These are phyloP conservation scores for Ptychobarbus kaznakovi DNA, from an alignment of 2,797 vertebrate genomes.

Conservation along the genomic window DNA sequence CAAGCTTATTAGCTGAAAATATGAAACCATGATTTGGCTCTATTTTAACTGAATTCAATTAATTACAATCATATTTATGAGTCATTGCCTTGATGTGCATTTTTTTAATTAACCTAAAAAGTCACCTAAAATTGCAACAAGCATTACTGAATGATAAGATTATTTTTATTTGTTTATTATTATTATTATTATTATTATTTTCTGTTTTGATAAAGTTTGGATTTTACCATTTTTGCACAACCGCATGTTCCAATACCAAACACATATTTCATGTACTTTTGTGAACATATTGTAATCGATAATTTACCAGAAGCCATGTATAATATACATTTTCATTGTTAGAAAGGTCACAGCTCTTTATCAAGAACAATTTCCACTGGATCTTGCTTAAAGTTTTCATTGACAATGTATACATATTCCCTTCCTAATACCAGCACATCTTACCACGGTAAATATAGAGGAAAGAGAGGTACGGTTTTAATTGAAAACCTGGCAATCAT, in stretches of 20 bases:
- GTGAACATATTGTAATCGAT: not conserved
- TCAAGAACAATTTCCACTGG: not conserved
- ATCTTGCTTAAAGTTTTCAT: not conserved
- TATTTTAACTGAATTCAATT: not conserved
- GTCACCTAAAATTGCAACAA: not conserved
- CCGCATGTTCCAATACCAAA: not conserved
- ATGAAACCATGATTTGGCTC: not conserved
- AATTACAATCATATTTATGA: too few relatives aligned
- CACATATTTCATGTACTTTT: not conserved
- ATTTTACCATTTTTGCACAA: not conserved
- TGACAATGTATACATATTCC: not conserved
- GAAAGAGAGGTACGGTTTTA: not conserved
- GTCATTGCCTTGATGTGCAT: too few relatives aligned
- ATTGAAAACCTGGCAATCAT: conserved; percentile 1
- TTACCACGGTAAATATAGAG: not conserved
- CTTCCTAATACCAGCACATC: not conserved
- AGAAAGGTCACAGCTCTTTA: not conserved
- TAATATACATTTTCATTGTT: not conserved
- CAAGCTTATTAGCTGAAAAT: not conserved
- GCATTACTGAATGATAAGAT: not conserved
- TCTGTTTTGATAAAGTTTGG: not conserved
- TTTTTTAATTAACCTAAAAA: not conserved
- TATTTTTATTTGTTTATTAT: too few relatives aligned
- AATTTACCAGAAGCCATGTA: not conserved
- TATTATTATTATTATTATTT: too few relatives aligned